Base-by-base conservation (phyloP, 2,797 vertebrate species). In the Nasua narica region DNA sequence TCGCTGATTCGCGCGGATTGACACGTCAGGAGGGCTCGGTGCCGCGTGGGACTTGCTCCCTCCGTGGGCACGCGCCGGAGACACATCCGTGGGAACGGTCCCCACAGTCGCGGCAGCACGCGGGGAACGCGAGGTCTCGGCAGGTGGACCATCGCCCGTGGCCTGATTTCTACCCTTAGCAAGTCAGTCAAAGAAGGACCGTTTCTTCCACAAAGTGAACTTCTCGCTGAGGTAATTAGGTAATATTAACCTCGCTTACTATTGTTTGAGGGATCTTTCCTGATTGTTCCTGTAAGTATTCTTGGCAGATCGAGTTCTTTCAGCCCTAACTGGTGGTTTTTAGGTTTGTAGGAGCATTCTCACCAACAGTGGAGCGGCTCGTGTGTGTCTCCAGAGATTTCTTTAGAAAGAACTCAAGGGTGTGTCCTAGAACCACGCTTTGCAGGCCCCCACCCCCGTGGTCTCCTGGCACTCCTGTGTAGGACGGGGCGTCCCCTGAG, bases 401-500 rank as follows among this genome's bases (percentile, higher is more conserved):
- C 69, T 65, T 62, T 8, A 37, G 48, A 40, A 81, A 70, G 84
- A 85, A 27, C 79, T 92, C 77, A 35, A 95, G 88, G 46, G 18
- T 84, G 79, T 27, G 0, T 19, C n/a, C 21, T 21, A 65, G 52
- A 93, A 5, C 84, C 35, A 6, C 6, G 23, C 15, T 76, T 16
- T 40, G 21, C 14, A 29, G 37, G 13, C 1, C 5, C 7, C 0
- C 40, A 13, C 1, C 7, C 7, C 0, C 1, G 11, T 1, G 25
- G 7, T 7, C 14, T n/a, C 4, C 6, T 15, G 19, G 19, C 4
- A 0, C 2, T 35, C 29, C 29, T 37, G 52, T 19, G 56, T 1
- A 0, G 35, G 3, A 5, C 0, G 27, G 1, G 46, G 56, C 0
- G 4, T 10, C 1, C n/a, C 43, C 11, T 1, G 40, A 18, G 9